Evolutionary conservation across 2,888 invertebrate species (phyloP).

Genomic region (Epinotia ramella): DNA sequence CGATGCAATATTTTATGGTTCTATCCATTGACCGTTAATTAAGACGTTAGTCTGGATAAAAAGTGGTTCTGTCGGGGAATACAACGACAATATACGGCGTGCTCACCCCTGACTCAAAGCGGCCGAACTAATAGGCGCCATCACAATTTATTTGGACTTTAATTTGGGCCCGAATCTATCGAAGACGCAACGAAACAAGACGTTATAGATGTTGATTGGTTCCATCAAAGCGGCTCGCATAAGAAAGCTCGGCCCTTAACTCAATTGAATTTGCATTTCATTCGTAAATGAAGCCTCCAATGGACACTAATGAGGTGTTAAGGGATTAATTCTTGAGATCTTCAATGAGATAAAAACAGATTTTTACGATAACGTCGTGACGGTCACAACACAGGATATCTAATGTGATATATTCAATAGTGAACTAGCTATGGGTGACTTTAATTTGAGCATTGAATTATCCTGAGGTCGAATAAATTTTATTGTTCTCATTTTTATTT

Average conservation of each 20-base stretch:
- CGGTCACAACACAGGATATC: conserved; percentile 55
- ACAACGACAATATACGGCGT: conserved; percentile 70
- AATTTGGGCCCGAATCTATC: conserved; percentile 59
- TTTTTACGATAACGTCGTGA: conserved; percentile 68
- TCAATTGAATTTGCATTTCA: conserved; percentile 79
- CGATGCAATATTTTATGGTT: conserved; percentile 66
- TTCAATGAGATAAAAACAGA: conserved; percentile 68
- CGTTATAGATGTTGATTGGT: conserved; percentile 73
- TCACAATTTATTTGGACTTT: conserved; percentile 68
- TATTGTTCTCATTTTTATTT: conserved; percentile 24
- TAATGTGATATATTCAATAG: conserved; percentile 53
- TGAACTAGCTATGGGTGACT: conserved; percentile 40
- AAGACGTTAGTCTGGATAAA: conserved; percentile 71
- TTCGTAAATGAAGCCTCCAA: conserved; percentile 69
- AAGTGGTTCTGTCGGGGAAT: conserved; percentile 64
- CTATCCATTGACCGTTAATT: conserved; percentile 73
- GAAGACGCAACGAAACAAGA: conserved; percentile 62
- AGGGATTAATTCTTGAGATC: conserved; percentile 78
- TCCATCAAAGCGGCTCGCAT: conserved; percentile 61
- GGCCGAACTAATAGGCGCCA: conserved; percentile 64
- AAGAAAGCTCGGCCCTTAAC: conserved; percentile 72
- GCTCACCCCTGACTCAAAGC: conserved; percentile 65
- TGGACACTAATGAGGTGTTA: conserved; percentile 81
- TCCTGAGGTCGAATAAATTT: background rate
- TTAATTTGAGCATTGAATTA: conserved; percentile 19